Evolutionary conservation across 2,113 vertebrate species (phyloP).

Genomic region (Tyrannus savana): DNA sequence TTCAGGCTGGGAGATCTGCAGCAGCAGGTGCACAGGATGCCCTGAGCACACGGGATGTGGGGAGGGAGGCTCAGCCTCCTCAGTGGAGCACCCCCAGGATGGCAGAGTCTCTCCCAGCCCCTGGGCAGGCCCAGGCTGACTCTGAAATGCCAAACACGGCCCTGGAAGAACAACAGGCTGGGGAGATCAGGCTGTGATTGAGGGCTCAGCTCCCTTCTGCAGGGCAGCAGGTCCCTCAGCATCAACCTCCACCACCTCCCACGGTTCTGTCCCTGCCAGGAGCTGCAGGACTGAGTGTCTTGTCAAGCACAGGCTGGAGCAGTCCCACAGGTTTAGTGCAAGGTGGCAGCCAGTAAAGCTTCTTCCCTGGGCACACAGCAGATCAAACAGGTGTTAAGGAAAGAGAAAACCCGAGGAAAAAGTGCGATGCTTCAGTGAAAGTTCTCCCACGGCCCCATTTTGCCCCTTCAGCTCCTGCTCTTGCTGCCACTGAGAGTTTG

Average conservation of each 20-base stretch:
- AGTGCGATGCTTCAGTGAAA: not conserved
- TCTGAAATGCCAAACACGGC: not conserved
- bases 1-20: not conserved
- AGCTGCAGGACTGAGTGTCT: not conserved
- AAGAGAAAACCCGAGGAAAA: not conserved
- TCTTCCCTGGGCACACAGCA: not conserved
- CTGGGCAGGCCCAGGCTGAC: not conserved
- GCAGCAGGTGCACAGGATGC: not conserved
- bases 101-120: not conserved
- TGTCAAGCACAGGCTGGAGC: not conserved
- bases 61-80: not conserved
- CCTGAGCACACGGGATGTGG: rapidly evolving
- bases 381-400: not conserved
- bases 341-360: not conserved
- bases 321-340: not conserved
- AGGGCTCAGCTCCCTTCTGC: not conserved
- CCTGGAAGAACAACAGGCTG: not conserved
- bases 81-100: not conserved
- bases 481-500: not conserved
- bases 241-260: not conserved
- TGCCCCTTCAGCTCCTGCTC: not conserved
- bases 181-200: not conserved
- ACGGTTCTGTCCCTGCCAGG: not conserved
- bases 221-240: not conserved
- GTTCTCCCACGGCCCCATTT: not conserved